Evolutionary conservation across 2,797 vertebrate genomes (phyloP).

Genomic region (Uromys caudimaculatus): DNA sequence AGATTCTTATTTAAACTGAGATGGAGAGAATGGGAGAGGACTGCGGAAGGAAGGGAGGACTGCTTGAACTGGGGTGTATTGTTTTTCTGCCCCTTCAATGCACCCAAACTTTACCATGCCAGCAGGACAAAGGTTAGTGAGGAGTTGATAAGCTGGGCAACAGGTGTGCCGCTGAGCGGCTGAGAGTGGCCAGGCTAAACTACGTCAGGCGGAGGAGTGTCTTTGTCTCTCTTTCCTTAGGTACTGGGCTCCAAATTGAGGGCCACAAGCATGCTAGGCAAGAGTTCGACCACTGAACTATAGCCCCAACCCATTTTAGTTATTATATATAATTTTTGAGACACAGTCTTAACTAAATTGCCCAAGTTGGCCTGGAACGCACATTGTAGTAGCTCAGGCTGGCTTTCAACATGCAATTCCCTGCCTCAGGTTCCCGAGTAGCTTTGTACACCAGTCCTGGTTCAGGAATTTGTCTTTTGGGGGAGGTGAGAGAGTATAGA

Average conservation of each 20-base stretch:
- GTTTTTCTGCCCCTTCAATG: background rate
- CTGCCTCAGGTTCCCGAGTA: background rate
- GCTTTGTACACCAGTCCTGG: background rate
- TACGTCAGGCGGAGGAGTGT: background rate
- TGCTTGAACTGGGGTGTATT: background rate
- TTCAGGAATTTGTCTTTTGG: background rate
- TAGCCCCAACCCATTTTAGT: background rate
- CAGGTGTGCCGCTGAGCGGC: background rate
- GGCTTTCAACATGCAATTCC: background rate
- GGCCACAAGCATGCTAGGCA: background rate
- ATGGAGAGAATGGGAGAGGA: background rate
- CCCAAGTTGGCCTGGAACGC: background rate
- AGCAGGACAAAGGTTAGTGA: slow-evolving; percentile 52
- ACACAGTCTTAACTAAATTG: background rate
- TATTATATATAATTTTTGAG: background rate
- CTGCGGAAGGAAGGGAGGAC: background rate
- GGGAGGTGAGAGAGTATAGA: background rate
- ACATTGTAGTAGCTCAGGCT: background rate
- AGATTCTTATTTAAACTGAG: background rate
- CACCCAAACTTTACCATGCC: background rate
- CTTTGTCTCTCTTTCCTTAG: background rate
- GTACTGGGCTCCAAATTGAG: too few species aligned
- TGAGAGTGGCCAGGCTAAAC: background rate
- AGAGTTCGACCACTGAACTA: background rate
- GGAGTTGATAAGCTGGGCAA: background rate